Conservation (phyloP, 2,888 invertebrate species). For the Rotaria socialis region DNA sequence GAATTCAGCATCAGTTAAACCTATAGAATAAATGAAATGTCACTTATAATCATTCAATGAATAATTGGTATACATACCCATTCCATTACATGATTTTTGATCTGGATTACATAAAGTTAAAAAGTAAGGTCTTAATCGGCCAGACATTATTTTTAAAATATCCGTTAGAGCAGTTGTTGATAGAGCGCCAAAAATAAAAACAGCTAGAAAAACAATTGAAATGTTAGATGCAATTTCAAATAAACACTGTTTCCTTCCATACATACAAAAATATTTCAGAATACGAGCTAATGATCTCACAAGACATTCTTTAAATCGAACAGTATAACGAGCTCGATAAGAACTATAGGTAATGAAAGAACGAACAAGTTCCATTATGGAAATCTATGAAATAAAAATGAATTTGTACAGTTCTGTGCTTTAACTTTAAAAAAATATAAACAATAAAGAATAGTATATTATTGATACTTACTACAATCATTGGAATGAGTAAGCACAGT, state of each 20-base stretch:
- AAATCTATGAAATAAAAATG: not conserved
- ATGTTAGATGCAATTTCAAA: not conserved
- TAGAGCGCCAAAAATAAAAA: slow-evolving; percentile 20
- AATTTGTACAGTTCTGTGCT: too few relatives aligned
- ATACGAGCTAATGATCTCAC: slow-evolving; percentile 6
- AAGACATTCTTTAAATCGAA: slow-evolving; percentile 20
- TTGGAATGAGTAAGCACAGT: not conserved
- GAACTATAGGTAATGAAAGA: not conserved
- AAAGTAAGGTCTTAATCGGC: slow-evolving; percentile 13
- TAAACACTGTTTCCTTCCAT: not conserved
- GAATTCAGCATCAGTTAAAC: slow-evolving; percentile 28
- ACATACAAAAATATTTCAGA: slow-evolving; percentile 2
- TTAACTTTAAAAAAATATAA: too few relatives aligned
- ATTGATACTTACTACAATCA: not conserved
- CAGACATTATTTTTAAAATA: slow-evolving; percentile 24
- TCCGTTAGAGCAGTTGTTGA: not conserved
- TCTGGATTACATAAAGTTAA: slow-evolving; percentile 24
- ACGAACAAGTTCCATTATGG: slow-evolving; percentile 34
- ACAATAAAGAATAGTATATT: not conserved
- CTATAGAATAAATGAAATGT: not conserved
- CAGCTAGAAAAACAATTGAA: not conserved
- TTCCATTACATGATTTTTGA: slow-evolving; percentile 35
- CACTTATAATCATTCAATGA: not conserved
- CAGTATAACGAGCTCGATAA: not conserved
- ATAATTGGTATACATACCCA: not conserved